Percentiles rank a stretch among this genome's conserved stretches.
These are phyloP conservation scores for Ariolimax columbianus DNA, from an alignment of 2,888 invertebrate genomes.

Conservation along the genomic window DNA sequence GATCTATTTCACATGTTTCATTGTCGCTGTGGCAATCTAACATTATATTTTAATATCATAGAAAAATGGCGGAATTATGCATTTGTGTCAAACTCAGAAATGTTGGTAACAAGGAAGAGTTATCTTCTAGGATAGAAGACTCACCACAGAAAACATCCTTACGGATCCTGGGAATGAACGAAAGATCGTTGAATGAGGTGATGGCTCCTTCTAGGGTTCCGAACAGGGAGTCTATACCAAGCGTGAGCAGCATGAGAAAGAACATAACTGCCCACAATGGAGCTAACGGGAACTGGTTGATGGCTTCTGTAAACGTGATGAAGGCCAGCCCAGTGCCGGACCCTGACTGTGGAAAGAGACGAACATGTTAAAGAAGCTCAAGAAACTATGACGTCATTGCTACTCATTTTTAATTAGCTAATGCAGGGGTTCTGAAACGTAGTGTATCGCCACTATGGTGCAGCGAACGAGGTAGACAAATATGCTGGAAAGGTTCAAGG, in stretches of 20 bases:
- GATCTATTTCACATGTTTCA: no score
- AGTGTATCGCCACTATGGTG: no score
- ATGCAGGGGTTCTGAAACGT: no score
- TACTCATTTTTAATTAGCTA: no score
- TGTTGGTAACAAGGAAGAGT: no score
- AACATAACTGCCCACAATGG: slow-evolving; percentile 97
- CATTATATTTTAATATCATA: no score
- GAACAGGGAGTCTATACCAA: slow-evolving; percentile 96
- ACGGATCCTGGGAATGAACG: slow-evolving; percentile 83
- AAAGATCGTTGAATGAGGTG: slow-evolving; percentile 95
- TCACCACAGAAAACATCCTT: slow-evolving; percentile 68
- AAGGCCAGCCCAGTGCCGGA: slow-evolving; percentile 97
- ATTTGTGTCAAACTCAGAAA: no score
- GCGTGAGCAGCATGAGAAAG: slow-evolving; percentile 94
- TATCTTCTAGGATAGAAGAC: slow-evolving; percentile 58
- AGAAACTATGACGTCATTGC: no score
- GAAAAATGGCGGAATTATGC: no score
- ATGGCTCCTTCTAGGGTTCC: slow-evolving; percentile 97
- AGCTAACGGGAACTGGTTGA: slow-evolving; percentile 93
- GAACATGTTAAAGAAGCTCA: not conserved
- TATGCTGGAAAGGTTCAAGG: no score
- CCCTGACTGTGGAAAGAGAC: slow-evolving; percentile 85
- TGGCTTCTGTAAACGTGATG: slow-evolving; percentile 97
- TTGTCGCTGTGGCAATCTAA: no score
- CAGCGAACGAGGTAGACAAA: no score